Base-by-base conservation (phyloP, 2,888 invertebrate species). In the Harmothoe impar region DNA sequence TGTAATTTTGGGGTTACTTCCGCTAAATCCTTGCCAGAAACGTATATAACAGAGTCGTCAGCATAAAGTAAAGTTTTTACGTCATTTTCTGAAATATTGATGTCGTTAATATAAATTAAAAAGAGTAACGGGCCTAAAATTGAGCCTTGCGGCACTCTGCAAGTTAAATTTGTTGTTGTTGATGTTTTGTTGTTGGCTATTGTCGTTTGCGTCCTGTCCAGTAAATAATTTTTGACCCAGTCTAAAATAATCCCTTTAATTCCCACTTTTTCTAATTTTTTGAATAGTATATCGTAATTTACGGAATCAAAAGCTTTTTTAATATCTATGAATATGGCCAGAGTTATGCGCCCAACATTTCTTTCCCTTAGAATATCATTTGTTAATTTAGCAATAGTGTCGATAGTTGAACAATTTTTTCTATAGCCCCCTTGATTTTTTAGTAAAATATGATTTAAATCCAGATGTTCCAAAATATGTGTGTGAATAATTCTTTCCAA, bases 271-370 rank as follows among this genome's bases (percentile, higher is more conserved):
- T 62, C 62, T 62, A 62, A n/a, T 62, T 62, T 62, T 15, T 62
- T 5, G 3, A 62, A 12, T 62, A 62, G 20, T 20, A 62, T 62
- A 20, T 3, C 3, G 15, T 20, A n/a, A n/a, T 62, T n/a, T 62
- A 62, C 62, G 7, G 20, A n/a, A 15, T 62, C 62, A 62, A 62
- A 62, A 62, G 62, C 62, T n/a, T 62, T 62, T 62, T 62, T 62
- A 3, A 62, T 62, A 15, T 62, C 62, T 20, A 62, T n/a, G 20
- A 62, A 62, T 7, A 20, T 20, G 0, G 62, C n/a, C n/a, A n/a
- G 20, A n/a, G 62, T 62, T 1, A 20, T n/a, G 3, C 3, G 7
- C 3, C 62, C 62, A 1, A 62, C n/a, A n/a, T 62, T 12, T 12
- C 20, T 5, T 7, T 15, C 20, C 20, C n/a, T 20, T 62, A 62